phyloP scores from a whole-genome alignment of 2,113 vertebrate species.

The Hippolais icterina region DNA sequence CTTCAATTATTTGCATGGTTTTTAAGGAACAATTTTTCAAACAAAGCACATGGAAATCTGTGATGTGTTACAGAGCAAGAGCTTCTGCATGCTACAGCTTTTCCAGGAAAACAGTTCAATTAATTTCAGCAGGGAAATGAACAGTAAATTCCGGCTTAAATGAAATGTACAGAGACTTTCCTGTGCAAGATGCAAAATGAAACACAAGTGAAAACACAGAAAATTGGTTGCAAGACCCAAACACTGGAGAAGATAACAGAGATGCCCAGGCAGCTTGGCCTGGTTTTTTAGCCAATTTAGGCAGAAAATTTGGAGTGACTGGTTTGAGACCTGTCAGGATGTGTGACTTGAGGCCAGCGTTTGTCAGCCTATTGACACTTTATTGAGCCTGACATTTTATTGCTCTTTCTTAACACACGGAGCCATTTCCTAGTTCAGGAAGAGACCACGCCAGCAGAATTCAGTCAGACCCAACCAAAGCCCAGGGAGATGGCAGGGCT shows the following conservation, averaged over 20 bases:
- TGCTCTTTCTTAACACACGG: neutral
- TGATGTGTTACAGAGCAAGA: neutral
- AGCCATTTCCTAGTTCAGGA: neutral
- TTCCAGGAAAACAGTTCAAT: neutral
- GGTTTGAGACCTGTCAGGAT: neutral
- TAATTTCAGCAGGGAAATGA: neutral
- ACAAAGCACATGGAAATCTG: neutral
- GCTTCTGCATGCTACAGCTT: neutral
- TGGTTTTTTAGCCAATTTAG: neutral
- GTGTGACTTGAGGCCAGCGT: neutral
- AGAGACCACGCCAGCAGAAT: neutral
- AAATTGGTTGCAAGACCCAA: neutral
- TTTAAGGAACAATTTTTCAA: neutral
- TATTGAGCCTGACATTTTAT: neutral
- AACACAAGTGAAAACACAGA: neutral
- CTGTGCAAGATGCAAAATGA: neutral
- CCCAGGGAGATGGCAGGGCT: fast-evolving
- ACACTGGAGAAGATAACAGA: neutral
- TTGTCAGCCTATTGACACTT: neutral
- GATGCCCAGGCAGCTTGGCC: neutral
- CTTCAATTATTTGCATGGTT: neutral
- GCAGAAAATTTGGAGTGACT: neutral
- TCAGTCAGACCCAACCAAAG: neutral
- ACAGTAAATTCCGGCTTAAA: neutral
- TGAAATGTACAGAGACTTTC: fast-evolving